phyloP scores from a whole-genome alignment of 2,113 vertebrate species.

The Uropsilus gracilis region DNA sequence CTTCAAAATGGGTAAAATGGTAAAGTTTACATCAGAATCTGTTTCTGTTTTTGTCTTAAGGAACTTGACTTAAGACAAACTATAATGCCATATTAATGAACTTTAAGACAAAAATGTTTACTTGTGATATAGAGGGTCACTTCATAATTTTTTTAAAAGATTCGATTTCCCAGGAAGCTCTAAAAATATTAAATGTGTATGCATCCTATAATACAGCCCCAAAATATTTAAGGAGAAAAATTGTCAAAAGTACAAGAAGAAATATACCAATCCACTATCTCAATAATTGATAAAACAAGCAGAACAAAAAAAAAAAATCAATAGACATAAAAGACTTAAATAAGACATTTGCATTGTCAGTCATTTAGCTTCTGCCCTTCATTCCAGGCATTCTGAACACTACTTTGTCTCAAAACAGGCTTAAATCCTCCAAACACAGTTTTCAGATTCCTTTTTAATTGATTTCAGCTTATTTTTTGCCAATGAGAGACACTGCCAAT shows the following conservation, averaged over 20 bases:
- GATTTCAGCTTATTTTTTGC: background rate
- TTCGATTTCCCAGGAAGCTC: background rate
- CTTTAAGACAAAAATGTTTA: background rate
- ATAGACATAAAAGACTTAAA: background rate
- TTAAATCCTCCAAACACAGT: background rate
- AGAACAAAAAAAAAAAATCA: background rate
- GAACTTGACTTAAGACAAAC: background rate
- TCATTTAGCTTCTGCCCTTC: background rate
- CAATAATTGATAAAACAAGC: background rate
- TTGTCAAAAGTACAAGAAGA: background rate
- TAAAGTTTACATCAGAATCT: background rate
- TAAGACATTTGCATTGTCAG: background rate
- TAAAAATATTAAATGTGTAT: constrained; percentile 41
- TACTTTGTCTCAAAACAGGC: background rate
- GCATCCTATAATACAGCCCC: background rate
- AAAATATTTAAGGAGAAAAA: constrained; percentile 23
- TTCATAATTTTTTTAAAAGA: constrained; percentile 21
- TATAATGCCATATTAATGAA: background rate
- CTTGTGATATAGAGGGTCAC: background rate
- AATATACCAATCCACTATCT: background rate
- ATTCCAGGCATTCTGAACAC: background rate
- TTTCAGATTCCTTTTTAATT: background rate
- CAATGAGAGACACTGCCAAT: background rate
- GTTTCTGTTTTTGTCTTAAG: background rate
- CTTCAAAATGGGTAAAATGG: background rate